Evolutionary conservation across 1,140 invertebrate genomes (phyloP), one percentile per base, ranked within the genome.

Genomic region (Micrasema minimum): DNA sequence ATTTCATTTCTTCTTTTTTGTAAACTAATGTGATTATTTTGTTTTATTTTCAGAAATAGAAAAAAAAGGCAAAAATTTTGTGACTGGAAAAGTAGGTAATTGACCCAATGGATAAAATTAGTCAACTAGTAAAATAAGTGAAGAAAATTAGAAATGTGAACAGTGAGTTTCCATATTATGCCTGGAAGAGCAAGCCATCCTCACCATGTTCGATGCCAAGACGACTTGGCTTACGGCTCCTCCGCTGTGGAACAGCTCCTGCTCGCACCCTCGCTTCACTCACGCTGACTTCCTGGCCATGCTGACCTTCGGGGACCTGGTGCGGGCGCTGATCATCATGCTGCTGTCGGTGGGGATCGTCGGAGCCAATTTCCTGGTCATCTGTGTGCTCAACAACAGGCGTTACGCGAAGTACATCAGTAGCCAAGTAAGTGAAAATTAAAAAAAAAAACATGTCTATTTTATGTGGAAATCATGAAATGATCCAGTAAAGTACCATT

Each of bases 401-500:
- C 85, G 91, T 64, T 94, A 93, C 79, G 89, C 90, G 70, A 92
- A 92, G 78, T 93, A 93, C 79, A 93, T 94, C 72, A 91, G 93
- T 79, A 90, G 92, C 76, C 92, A 94, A 90, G 92, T 94, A n/a
- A n/a, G n/a, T n/a, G n/a, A n/a, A n/a, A n/a, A n/a, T n/a, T n/a
- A n/a, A n/a, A n/a, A n/a, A n/a, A n/a, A n/a, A n/a, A n/a, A n/a
- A n/a, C n/a, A n/a, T n/a, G n/a, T n/a, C n/a, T n/a, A n/a, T n/a
- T n/a, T n/a, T n/a, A n/a, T n/a, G n/a, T n/a, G n/a, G n/a, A n/a
- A n/a, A n/a, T n/a, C n/a, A n/a, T n/a, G n/a, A n/a, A n/a, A n/a
- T n/a, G n/a, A n/a, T n/a, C n/a, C n/a, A n/a, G n/a, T n/a, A n/a
- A n/a, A n/a, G n/a, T n/a, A n/a, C n/a, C n/a, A n/a, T n/a, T n/a